A percentile compares a stretch with the other conserved stretches of the same genome.
These are phyloP conservation scores for Bombus affinis DNA, from an alignment of 1,140 invertebrate species.

Conservation along the genomic window DNA sequence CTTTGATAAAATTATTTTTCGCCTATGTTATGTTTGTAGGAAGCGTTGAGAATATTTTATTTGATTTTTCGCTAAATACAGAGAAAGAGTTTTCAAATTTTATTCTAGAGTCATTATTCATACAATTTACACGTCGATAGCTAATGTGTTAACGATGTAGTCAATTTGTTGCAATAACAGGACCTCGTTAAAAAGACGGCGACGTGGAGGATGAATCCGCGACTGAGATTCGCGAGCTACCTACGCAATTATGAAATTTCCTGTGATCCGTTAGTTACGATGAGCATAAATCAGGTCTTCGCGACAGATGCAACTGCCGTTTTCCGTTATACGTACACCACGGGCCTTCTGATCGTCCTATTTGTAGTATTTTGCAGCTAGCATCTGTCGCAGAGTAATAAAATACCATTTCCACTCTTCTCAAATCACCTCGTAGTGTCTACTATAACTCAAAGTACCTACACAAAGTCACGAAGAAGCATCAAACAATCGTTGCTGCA, in stretches of 20 bases:
- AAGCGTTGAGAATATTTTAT: neutral
- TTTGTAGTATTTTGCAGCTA: constrained; percentile 3
- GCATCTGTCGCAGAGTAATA: constrained; percentile 28
- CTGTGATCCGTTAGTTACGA: constrained; percentile 58
- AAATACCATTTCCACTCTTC: neutral
- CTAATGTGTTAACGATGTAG: neutral
- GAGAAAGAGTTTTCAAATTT: neutral
- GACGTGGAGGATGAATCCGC: constrained; percentile 15
- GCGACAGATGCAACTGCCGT: constrained; percentile 51
- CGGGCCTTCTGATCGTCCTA: constrained; percentile 6
- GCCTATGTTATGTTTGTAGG: too few species aligned
- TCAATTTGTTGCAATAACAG: neutral
- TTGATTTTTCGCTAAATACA: neutral
- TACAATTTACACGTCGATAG: too few species aligned
- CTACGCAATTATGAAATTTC: constrained; percentile 59
- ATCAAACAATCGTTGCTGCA: too few species aligned
- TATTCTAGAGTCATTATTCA: neutral
- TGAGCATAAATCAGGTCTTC: constrained; percentile 58
- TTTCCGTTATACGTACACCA: constrained; percentile 55
- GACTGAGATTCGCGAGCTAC: constrained; percentile 41
- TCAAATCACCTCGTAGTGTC: neutral
- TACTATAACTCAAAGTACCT: neutral
- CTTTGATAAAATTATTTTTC: too few species aligned
- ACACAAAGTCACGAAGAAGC: too few species aligned
- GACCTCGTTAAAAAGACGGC: neutral